phyloP scores from a whole-genome alignment of 2,888 invertebrate species.

The Lepidonotus clava region DNA sequence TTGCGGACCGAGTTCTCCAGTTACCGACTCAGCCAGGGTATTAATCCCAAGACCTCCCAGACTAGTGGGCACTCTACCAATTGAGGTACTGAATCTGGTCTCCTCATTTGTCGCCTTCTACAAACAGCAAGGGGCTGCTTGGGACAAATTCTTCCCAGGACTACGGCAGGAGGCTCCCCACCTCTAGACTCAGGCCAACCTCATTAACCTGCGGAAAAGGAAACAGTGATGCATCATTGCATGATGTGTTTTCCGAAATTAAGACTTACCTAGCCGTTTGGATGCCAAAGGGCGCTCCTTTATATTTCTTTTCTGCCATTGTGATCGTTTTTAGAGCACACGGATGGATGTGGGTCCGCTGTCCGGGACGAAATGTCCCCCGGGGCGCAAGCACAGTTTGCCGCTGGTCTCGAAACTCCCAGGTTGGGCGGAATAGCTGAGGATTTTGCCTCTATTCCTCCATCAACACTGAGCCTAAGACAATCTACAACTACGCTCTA shows the following conservation, averaged over 20 bases:
- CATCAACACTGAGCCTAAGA: background rate
- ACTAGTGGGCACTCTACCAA: background rate
- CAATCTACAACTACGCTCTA: background rate
- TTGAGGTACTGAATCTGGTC: background rate
- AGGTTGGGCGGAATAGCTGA: background rate
- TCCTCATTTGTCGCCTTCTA: background rate
- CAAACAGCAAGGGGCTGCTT: background rate
- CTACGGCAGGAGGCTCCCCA: background rate
- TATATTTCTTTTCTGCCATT: conserved; percentile 56
- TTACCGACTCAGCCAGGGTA: too few relatives aligned
- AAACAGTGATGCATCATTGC: background rate
- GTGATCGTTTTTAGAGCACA: too few relatives aligned
- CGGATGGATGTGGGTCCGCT: too few relatives aligned
- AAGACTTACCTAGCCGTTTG: conserved; percentile 61
- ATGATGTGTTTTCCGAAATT: background rate
- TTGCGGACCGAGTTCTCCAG: too few relatives aligned
- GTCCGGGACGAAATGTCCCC: too few relatives aligned
- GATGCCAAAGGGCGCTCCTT: conserved; percentile 65
- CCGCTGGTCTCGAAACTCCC: too few relatives aligned
- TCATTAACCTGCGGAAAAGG: background rate
- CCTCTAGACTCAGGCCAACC: background rate
- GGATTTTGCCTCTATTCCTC: background rate
- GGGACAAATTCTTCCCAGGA: background rate
- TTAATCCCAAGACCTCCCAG: too few relatives aligned
- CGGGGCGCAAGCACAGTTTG: too few relatives aligned